phyloP scores from a whole-genome alignment of 2,113 vertebrate genomes.

The Alaudala cheleensis region DNA sequence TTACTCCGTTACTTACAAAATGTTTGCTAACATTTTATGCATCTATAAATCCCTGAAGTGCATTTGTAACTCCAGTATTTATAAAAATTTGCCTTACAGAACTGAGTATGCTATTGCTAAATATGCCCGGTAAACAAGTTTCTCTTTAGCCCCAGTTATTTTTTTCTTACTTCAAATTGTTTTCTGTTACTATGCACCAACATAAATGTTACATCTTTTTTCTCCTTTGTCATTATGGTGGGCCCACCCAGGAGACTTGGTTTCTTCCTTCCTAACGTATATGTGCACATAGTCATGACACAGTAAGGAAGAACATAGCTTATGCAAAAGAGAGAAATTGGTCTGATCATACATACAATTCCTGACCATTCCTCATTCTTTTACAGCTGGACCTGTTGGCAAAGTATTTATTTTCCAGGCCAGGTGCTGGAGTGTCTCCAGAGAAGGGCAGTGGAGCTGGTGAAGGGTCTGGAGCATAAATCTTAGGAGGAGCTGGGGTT shows the following conservation, averaged over 20 bases:
- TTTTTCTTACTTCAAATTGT: background rate
- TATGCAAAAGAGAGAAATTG: background rate
- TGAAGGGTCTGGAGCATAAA: background rate
- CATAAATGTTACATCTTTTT: background rate
- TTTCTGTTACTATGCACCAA: background rate
- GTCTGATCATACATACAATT: background rate
- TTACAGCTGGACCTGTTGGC: background rate
- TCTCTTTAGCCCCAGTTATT: background rate
- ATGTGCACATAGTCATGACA: background rate
- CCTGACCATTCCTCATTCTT: background rate
- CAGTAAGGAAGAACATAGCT: background rate
- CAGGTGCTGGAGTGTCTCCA: background rate
- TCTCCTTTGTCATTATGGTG: background rate
- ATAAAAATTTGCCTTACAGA: background rate
- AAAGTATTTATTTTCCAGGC: background rate
- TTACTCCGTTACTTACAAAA: background rate
- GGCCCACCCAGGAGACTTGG: background rate
- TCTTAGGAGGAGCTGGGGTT: background rate
- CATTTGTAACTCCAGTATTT: background rate
- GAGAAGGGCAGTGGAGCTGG: background rate
- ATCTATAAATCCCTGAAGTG: background rate
- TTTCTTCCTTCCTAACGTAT: background rate
- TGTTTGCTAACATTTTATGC: background rate
- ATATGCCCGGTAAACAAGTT: background rate
- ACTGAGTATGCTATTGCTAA: background rate